Percentiles rank a stretch among this genome's conserved stretches.
Conservation (phyloP, 2,888 invertebrate species). For the Conomelus anceps region DNA sequence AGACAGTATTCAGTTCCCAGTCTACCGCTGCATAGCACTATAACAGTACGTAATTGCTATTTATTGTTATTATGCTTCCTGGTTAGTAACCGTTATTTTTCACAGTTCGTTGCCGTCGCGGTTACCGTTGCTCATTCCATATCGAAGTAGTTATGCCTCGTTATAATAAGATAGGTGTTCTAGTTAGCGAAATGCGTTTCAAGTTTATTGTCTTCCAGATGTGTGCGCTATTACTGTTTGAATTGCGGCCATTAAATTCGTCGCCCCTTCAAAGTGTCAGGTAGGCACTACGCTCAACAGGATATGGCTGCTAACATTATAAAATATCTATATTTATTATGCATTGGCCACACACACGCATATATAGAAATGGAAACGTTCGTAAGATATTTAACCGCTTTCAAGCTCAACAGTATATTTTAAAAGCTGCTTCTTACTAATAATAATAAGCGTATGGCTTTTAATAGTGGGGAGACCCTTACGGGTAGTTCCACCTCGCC, state of each 20-base stretch:
- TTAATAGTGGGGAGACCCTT: too few relatives aligned
- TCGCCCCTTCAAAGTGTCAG: neutral
- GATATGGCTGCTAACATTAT: too few relatives aligned
- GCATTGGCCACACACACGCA: too few relatives aligned
- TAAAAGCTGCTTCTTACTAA: too few relatives aligned
- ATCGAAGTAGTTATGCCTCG: neutral
- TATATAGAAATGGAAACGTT: too few relatives aligned
- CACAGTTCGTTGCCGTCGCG: neutral
- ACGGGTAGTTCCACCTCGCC: too few relatives aligned
- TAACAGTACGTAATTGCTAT: neutral
- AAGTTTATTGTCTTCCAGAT: neutral
- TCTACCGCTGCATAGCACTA: too few relatives aligned
- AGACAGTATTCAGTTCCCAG: too few relatives aligned
- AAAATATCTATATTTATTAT: too few relatives aligned
- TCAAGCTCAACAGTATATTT: too few relatives aligned
- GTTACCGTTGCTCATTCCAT: neutral
- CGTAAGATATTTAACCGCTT: too few relatives aligned
- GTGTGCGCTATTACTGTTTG: neutral
- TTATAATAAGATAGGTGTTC: neutral
- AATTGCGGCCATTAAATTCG: neutral
- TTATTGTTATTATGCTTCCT: neutral
- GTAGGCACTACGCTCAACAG: neutral
- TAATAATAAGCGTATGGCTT: too few relatives aligned
- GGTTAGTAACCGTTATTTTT: neutral
- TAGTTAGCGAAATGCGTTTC: neutral